phyloP scores from a whole-genome alignment of 2,888 invertebrate genomes.

The Eupithecia subumbrata region DNA sequence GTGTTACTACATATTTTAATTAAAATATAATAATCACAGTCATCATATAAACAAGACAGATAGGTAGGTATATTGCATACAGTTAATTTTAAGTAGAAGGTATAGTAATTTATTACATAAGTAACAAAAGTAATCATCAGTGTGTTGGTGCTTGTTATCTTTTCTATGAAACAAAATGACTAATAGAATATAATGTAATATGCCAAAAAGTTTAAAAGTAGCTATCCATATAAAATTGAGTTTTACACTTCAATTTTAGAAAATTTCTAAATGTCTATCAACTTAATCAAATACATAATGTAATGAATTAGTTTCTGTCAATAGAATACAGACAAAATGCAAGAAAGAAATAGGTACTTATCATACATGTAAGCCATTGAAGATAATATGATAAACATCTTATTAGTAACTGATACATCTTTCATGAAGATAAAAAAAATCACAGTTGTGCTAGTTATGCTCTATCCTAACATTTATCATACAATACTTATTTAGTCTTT shows the following conservation, averaged over 20 bases:
- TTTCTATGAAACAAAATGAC: not conserved
- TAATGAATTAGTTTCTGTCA: not conserved
- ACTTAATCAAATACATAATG: not conserved
- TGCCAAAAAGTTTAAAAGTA: not conserved
- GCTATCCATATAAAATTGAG: not conserved
- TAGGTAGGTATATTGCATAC: not conserved
- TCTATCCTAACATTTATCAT: conserved; percentile 1
- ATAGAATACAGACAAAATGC: conserved; percentile 5
- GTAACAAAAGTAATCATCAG: not conserved
- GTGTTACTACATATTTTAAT: conserved; percentile 10
- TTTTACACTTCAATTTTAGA: not conserved
- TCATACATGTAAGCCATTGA: not conserved
- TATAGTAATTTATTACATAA: not conserved
- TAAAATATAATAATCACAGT: conserved; percentile 11
- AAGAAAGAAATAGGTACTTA: not conserved
- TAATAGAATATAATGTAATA: not conserved
- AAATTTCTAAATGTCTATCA: not conserved
- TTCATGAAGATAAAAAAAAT: conserved; percentile 6
- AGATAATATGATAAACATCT: not conserved
- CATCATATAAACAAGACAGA: conserved; percentile 10
- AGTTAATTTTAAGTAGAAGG: not conserved
- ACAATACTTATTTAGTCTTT: conserved; percentile 4
- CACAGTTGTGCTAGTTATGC: conserved; percentile 11
- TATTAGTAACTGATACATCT: not conserved
- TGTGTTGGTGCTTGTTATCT: not conserved